Percentiles rank a stretch among this genome's conserved stretches.
Evolutionary conservation across 2,797 vertebrate genomes (phyloP).

Genomic region (Naso thynnoides): DNA sequence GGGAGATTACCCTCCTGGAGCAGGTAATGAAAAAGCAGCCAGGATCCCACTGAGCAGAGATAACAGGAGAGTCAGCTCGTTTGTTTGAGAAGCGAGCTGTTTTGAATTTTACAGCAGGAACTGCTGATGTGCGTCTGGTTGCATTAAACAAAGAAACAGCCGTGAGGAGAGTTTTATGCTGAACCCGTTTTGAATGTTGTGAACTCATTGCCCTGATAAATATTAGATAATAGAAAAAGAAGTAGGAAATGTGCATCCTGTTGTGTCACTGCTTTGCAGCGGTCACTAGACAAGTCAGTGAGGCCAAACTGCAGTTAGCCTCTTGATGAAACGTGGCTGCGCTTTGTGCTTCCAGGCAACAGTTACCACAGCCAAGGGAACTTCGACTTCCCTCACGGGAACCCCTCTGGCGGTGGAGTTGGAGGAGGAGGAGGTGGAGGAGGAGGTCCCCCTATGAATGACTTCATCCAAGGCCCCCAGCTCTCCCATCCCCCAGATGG

Average conservation of each 20-base stretch:
- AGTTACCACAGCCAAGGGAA: slow-evolving; percentile 96
- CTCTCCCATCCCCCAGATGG: slow-evolving; percentile 97
- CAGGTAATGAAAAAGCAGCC: slow-evolving; percentile 84
- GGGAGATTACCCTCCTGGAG: slow-evolving; percentile 91
- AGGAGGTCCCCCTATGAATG: slow-evolving; percentile 90
- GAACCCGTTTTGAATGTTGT: slow-evolving; percentile 43
- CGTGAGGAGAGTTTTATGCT: slow-evolving; percentile 35
- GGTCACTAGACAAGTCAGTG: slow-evolving; percentile 17
- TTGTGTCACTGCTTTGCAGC: slow-evolving; percentile 46
- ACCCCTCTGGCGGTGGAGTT: slow-evolving; percentile 87
- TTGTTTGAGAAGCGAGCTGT: slow-evolving; percentile 27
- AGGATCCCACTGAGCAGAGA: slow-evolving; percentile 16
- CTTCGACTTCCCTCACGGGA: slow-evolving; percentile 97
- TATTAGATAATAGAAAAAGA: slow-evolving; percentile 8
- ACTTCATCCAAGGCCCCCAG: slow-evolving; percentile 99
- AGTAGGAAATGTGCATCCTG: neutral
- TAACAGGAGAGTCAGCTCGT: slow-evolving; percentile 26
- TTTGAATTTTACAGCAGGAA: slow-evolving; percentile 43
- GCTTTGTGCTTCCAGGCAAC: slow-evolving; percentile 86
- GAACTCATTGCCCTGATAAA: slow-evolving; percentile 38
- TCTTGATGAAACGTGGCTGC: slow-evolving; percentile 15
- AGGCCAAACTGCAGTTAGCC: slow-evolving; percentile 11
- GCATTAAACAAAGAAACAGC: slow-evolving; percentile 56
- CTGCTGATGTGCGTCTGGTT: slow-evolving; percentile 33
- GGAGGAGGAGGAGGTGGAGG: slow-evolving; percentile 69